phyloP scores from a whole-genome alignment of 2,113 vertebrate species.

The Pelodiscus sinensis region DNA sequence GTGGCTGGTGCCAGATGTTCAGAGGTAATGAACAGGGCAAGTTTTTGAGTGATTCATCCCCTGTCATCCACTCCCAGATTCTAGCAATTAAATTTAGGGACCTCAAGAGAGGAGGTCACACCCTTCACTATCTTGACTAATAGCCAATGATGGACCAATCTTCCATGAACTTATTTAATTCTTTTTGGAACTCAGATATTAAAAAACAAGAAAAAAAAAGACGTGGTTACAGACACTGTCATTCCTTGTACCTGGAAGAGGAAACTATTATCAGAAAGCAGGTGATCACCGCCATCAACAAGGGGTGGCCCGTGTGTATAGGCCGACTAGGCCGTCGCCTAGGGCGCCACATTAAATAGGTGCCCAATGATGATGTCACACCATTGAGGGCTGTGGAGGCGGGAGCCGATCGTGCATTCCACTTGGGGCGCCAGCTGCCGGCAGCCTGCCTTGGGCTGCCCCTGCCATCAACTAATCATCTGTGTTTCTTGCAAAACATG shows the following conservation, averaged over 20 bases:
- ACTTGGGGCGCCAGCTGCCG: too few species aligned
- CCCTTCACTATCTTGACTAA: neutral
- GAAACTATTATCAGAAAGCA: neutral
- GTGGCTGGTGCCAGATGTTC: neutral
- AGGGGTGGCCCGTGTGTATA: too few species aligned
- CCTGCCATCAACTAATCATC: neutral
- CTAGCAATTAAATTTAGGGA: neutral
- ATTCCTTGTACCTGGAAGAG: neutral
- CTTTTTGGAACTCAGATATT: neutral
- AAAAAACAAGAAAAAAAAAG: neutral
- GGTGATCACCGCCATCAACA: neutral
- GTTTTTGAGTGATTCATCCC: neutral
- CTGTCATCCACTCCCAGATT: neutral
- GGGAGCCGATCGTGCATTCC: too few species aligned
- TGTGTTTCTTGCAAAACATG: neutral
- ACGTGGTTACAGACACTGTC: neutral
- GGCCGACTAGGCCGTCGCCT: too few species aligned
- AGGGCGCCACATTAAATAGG: too few species aligned
- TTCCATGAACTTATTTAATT: neutral
- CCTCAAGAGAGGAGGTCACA: neutral
- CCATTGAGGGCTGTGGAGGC: too few species aligned
- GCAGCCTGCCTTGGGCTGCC: too few species aligned
- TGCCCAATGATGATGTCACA: too few species aligned
- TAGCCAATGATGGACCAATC: neutral
- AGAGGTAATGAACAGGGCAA: neutral